Percentiles rank a stretch among this genome's conserved stretches.
These are phyloP conservation scores for Strix uralensis DNA, from an alignment of 2,113 vertebrate species.

Conservation along the genomic window DNA sequence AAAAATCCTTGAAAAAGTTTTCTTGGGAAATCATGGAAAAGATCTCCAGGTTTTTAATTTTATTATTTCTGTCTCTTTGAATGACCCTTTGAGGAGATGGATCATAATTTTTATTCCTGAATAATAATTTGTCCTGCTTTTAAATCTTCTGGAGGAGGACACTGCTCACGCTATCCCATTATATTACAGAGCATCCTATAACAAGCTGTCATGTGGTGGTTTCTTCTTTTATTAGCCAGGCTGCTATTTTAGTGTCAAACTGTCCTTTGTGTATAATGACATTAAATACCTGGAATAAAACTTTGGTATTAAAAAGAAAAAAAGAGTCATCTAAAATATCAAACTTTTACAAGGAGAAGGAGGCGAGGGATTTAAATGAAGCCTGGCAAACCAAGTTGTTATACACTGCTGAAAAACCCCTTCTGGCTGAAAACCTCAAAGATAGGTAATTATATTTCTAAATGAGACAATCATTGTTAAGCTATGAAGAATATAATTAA, in stretches of 20 bases:
- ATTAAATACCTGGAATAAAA: neutral
- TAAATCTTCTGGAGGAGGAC: neutral
- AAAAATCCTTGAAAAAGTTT: neutral
- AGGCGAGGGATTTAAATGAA: conserved; percentile 1
- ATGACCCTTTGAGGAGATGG: neutral
- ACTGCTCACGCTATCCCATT: neutral
- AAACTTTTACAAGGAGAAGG: neutral
- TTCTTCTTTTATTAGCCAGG: neutral
- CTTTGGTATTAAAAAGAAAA: neutral
- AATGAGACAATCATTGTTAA: conserved; percentile 62
- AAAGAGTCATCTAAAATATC: neutral
- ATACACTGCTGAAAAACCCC: neutral
- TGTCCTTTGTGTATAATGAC: neutral
- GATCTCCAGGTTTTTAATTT: neutral
- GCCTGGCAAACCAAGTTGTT: neutral
- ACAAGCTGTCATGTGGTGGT: neutral
- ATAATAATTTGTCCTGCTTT: neutral
- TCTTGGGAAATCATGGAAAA: neutral
- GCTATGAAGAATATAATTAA: conserved; percentile 63
- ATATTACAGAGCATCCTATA: neutral
- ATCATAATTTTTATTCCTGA: neutral
- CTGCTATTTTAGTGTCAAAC: neutral
- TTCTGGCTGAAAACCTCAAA: conserved; percentile 32
- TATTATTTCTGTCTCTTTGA: neutral
- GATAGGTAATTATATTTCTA: conserved; percentile 67